A percentile compares a stretch with the other conserved stretches of the same genome.
Evolutionary conservation across 2,113 vertebrate species (phyloP).

Genomic region (Burhinus oedicnemus): DNA sequence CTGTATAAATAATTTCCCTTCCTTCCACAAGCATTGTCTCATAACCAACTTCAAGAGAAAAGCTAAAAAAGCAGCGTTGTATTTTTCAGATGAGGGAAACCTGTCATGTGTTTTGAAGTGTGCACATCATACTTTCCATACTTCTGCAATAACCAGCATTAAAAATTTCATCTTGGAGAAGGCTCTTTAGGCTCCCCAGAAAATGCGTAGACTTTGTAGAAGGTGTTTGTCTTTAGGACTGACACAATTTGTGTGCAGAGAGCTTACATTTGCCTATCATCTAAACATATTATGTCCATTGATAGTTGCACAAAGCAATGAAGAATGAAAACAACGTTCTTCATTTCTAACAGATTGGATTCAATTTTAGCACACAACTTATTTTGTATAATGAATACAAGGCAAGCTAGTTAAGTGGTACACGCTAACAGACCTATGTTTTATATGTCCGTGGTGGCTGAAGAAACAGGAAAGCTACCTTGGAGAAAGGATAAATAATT

Average conservation of each 20-base stretch:
- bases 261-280: background rate
- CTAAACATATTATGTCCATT: background rate
- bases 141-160: background rate
- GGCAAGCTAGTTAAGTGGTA: background rate
- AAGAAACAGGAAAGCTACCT: background rate
- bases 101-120: constrained; percentile 8
- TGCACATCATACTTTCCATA: background rate
- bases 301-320: background rate
- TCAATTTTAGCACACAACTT: background rate
- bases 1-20: constrained; percentile 25
- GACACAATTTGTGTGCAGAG: background rate
- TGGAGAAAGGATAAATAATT: background rate
- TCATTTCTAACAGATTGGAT: background rate
- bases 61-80: background rate
- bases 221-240: background rate
- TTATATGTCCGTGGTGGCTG: background rate
- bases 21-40: background rate
- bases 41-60: background rate
- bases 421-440: background rate
- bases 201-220: background rate
- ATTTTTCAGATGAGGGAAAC: background rate
- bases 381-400: background rate
- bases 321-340: background rate
- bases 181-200: background rate
- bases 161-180: background rate